Evolutionary conservation across 2,113 vertebrate species (phyloP).

Genomic region (Macquaria ambigua): DNA sequence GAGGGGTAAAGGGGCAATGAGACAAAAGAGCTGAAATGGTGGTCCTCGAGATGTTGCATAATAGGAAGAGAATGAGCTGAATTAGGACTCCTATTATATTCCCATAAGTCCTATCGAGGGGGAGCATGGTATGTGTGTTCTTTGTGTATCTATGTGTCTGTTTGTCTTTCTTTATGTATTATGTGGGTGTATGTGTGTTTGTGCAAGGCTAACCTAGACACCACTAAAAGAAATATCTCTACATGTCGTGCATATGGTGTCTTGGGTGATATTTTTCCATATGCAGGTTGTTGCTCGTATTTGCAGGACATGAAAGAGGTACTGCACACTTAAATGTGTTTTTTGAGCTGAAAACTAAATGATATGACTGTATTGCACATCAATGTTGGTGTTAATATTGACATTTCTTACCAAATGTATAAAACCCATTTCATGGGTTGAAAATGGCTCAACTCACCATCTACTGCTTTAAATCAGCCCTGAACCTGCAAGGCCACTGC

Average conservation of each 20-base stretch:
- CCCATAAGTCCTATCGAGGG: too few relatives aligned
- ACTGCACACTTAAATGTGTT: too few relatives aligned
- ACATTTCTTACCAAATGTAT: too few relatives aligned
- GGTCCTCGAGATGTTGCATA: constrained; percentile 29
- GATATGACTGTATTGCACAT: too few relatives aligned
- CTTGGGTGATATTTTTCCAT: background rate
- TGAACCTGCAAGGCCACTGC: too few relatives aligned
- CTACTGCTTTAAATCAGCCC: too few relatives aligned
- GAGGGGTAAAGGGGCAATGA: constrained; percentile 23
- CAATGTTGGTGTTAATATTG: too few relatives aligned
- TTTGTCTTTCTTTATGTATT: background rate
- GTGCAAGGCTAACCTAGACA: background rate
- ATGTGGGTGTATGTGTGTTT: background rate
- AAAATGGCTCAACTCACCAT: too few relatives aligned
- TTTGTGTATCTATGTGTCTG: background rate
- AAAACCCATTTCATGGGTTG: too few relatives aligned
- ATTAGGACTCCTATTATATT: constrained; percentile 29
- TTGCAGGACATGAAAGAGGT: background rate
- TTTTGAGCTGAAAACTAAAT: too few relatives aligned
- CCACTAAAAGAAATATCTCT: background rate
- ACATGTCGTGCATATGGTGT: background rate
- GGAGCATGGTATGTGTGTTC: background rate
- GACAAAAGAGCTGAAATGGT: constrained; percentile 23
- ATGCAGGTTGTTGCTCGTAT: background rate
- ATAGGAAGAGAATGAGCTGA: constrained; percentile 36